Base-by-base conservation (phyloP, 23 tunicate genomes). In the Ciona savignyi region DNA sequence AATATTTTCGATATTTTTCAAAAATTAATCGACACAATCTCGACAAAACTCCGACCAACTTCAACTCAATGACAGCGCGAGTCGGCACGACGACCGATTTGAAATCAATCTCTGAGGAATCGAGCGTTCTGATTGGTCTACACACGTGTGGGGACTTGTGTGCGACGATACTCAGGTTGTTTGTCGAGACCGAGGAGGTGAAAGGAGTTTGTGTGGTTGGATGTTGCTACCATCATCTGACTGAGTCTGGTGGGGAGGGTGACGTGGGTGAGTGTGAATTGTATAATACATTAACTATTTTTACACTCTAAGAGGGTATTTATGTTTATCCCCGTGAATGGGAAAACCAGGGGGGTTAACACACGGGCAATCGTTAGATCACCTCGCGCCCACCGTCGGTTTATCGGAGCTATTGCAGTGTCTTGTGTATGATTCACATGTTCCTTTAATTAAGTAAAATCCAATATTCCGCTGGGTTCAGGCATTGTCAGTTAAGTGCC, bases 131-230 rank as follows among this genome's bases (percentile, higher is more conserved):
- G 20, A 66, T 63, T 60, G 97, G 97, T 9, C 51, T 90, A 25
- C 97, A 90, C 65, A 73, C 85, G 21, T 90, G 97, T 75, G 97
- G 97, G 11, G 90, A 90, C 70, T 35, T 90, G 20, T 79, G 77
- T 35, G 63, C 82, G 33, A 69, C 75, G 21, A 81, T 82, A 19
- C 28, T 84, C 3, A 28, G 70, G 6, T 33, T 65, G 64, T 90
- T 90, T 83, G 75, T 78, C 4, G 61, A 48, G 22, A 33, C 74
- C 1, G 51, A 63, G 29, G 29, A 67, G 4, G 25, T 79, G 11
- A 60, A 15, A 2, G 97, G 80, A 25, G 0, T 74, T 42, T 83
- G 88, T 75, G 83, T 79, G 4, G 78, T 90, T 30, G 97, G 97
- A 29, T 90, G 97, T 63, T 90, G 97, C 51, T 90, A 90, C 51